Conservation (phyloP, 92 coral and sea anemone genomes). For the Meandrina meandrites region DNA sequence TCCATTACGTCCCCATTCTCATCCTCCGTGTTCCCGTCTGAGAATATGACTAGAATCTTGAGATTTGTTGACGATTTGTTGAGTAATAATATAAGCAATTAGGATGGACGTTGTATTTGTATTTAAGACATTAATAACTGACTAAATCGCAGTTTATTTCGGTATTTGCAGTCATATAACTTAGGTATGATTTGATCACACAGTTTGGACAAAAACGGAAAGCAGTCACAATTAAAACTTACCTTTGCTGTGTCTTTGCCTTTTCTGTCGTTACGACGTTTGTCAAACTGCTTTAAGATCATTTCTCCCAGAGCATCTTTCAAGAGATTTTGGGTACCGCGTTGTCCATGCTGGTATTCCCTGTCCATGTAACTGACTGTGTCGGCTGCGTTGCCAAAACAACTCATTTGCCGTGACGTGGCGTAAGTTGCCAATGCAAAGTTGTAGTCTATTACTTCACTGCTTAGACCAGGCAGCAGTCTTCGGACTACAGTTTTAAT, state of each 20-base stretch:
- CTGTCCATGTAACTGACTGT: constrained; percentile 1
- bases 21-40: too few species aligned
- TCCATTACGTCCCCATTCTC: too few species aligned
- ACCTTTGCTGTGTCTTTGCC: constrained; percentile 13
- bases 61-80: too few species aligned
- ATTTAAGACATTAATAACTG: too few species aligned
- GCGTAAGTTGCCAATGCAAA: constrained; percentile 10
- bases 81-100: too few species aligned
- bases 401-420: background rate
- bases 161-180: too few species aligned
- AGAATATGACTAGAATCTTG: too few species aligned
- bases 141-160: too few species aligned
- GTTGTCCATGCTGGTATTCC: background rate
- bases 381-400: background rate
- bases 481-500: background rate
- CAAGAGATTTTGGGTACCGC: constrained; percentile 7
- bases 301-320: background rate
- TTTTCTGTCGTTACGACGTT: background rate
- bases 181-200: too few species aligned
- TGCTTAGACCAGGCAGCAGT: background rate
- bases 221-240: background rate
- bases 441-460: background rate
- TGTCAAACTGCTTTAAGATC: constrained; percentile 1
- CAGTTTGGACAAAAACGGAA: too few species aligned
- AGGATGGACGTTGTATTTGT: too few species aligned